Evolutionary conservation across 1,140 invertebrate species (phyloP).

Genomic region (Leptinotarsa texana): DNA sequence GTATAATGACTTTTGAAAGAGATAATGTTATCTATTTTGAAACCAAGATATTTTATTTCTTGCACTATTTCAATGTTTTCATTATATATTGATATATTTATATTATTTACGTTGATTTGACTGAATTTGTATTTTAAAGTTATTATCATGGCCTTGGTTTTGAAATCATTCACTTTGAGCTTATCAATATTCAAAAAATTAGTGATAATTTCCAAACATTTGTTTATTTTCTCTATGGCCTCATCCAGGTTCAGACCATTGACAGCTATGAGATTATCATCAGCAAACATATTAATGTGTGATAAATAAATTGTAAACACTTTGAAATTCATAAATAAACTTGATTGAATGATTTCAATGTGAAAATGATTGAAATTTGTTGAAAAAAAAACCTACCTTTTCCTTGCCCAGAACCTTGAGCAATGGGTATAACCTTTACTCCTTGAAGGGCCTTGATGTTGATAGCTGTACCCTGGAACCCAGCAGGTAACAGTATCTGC

Average conservation of each 20-base stretch:
- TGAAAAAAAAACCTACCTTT: conserved; percentile 43
- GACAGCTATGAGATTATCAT: conserved; percentile 6
- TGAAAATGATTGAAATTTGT: not conserved
- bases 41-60: too few species aligned
- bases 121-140: not conserved
- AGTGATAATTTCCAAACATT: not conserved
- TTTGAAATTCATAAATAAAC: too few species aligned
- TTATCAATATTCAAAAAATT: not conserved
- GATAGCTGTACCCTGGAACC: conserved; percentile 61
- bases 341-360: too few species aligned
- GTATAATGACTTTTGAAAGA: too few species aligned
- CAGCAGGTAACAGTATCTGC: conserved; percentile 62
- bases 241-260: not conserved
- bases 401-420: conserved; percentile 49
- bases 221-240: not conserved
- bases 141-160: not conserved
- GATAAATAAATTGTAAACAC: too few species aligned
- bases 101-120: too few species aligned
- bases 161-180: not conserved
- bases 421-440: conserved; percentile 68
- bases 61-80: too few species aligned
- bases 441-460: conserved; percentile 72
- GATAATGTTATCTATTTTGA: too few species aligned
- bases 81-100: too few species aligned
- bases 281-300: conserved; percentile 1